Base-by-base conservation (phyloP, 2,797 vertebrate genomes). In the Hypotaenidia philippensis region DNA sequence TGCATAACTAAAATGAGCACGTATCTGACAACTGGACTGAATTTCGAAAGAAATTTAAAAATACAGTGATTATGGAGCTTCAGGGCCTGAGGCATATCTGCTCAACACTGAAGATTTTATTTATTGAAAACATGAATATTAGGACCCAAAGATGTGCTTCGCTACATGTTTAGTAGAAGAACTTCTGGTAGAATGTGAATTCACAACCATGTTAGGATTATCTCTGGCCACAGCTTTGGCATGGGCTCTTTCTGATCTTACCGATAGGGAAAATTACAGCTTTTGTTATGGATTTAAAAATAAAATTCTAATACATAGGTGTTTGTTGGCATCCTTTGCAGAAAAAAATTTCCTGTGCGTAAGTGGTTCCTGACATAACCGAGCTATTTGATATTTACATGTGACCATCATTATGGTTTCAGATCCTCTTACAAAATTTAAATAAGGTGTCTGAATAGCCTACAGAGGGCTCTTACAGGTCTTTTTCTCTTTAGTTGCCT, bases 401-500 rank as follows among this genome's bases (percentile, higher is more conserved):
- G 6, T 52, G 60, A 79, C 87, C 18, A 84, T 80, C 49, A 29
- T 88, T 91, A 82, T 31, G 38, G 40, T 77, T 93, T 91, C 70
- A 93, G 74, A 66, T 90, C 74, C 60, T 90, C 83, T 94, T 77
- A 65, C 80, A 92, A 83, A 93, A 85, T 57, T 88, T 91, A 90
- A 95, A 94, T 94, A 96, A 89, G 63, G 83, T 92, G 85, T 80
- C 70, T 95, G 71, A 96, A 82, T 80, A 94, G 83, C 64, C 91
- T 85, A 66, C 38, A 78, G 88, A 94, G 93, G 36, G 45, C 78
- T 86, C 66, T 96, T 83, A 57, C 2, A 52, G 27, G 34, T 74
- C 50, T 66, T 26, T 77, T 44, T 81, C 77, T 56, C 64, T 75
- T 75, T 63, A 82, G 70, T 26, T 90, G 47, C 80, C 52, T 74